Percentiles rank a stretch among this genome's conserved stretches.
These are phyloP conservation scores for Disparrhopalites patrizii DNA, from an alignment of 2,888 invertebrate genomes.

Conservation along the genomic window DNA sequence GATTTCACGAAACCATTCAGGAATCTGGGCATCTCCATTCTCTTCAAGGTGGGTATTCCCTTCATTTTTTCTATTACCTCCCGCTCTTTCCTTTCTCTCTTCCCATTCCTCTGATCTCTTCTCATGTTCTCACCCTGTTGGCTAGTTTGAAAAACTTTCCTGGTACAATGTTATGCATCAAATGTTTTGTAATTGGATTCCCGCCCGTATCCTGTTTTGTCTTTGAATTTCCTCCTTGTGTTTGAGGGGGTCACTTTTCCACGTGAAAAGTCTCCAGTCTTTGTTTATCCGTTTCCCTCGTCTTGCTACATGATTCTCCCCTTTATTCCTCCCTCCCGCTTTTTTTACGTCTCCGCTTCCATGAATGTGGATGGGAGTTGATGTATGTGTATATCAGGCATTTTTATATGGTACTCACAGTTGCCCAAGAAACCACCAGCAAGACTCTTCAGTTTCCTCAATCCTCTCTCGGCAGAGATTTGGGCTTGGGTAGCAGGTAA, in stretches of 20 bases:
- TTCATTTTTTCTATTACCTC: not conserved
- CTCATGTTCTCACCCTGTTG: not conserved
- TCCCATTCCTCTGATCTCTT: not conserved
- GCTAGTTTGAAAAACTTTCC: no score
- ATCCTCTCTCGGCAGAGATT: constrained; percentile 92
- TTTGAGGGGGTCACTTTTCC: no score
- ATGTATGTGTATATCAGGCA: not conserved
- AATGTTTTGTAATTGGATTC: no score
- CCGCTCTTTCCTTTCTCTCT: not conserved
- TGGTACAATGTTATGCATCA: no score
- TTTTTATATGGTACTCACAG: no score
- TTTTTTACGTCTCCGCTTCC: not conserved
- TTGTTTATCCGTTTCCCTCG: not conserved
- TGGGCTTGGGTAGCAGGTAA: constrained; percentile 68
- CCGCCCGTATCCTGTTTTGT: no score
- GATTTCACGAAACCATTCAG: constrained; percentile 99
- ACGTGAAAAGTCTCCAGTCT: no score
- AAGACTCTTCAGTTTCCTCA: constrained; percentile 89
- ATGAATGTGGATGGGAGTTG: not conserved
- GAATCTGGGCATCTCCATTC: constrained; percentile 93
- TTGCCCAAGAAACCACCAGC: constrained; percentile 85
- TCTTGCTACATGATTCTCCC: not conserved
- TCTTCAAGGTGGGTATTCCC: constrained; percentile 58
- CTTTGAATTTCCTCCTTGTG: no score
- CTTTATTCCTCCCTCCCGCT: not conserved